These are phyloP conservation scores for Thalassarche chlororhynchos DNA, from an alignment of 2,113 vertebrate species.

Conservation along the genomic window DNA sequence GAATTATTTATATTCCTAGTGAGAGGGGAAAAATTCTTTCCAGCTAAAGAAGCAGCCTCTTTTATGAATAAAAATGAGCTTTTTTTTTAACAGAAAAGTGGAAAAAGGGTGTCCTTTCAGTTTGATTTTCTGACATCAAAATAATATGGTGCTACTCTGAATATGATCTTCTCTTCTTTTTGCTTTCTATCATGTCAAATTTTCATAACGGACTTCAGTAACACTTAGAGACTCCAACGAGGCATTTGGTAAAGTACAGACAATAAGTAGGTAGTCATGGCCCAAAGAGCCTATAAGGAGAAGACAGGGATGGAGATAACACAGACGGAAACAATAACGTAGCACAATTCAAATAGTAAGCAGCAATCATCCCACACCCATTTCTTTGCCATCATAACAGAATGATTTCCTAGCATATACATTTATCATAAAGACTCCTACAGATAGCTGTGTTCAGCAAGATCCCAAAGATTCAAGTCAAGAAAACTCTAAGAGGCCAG, in stretches of 20 bases:
- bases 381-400: not conserved
- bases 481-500: not conserved
- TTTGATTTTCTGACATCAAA: constrained; percentile 3
- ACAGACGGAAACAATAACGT: not conserved
- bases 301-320: not conserved
- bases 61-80: constrained; percentile 58
- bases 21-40: constrained; percentile 46
- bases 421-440: not conserved
- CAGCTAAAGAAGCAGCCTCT: constrained; percentile 53
- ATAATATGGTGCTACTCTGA: constrained; percentile 11
- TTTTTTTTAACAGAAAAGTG: not conserved
- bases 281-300: not conserved
- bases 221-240: not conserved
- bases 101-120: constrained; percentile 21
- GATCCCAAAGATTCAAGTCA: not conserved
- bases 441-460: not conserved
- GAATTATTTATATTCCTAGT: constrained; percentile 68
- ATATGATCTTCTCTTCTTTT: not conserved
- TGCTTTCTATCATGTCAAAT: not conserved
- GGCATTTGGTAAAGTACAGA: not conserved
- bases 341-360: not conserved
- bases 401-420: not conserved
- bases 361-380: not conserved
- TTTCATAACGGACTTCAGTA: not conserved
- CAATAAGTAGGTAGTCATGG: not conserved